Base-by-base conservation (phyloP, 2,797 vertebrate genomes). In the Gambelia wislizenii region DNA sequence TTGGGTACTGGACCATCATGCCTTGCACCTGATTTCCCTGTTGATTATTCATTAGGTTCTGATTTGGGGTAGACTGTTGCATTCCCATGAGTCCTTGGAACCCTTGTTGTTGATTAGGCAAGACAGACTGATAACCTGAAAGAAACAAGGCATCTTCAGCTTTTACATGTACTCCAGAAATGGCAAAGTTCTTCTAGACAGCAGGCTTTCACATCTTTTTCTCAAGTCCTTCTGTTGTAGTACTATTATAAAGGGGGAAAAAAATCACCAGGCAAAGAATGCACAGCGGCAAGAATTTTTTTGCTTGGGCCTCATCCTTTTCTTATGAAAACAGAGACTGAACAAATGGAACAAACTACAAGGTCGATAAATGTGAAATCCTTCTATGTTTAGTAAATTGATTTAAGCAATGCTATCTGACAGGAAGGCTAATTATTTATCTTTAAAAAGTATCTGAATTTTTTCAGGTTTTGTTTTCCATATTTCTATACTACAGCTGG, bases 1-100 rank as follows among this genome's bases (percentile, higher is more conserved):
- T 93, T 93, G 98, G 94, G 96, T 98, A 99, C 93, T 97, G 96
- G 93, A 98, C 98, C 97, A 98, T 96, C 95, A 98, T 96, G 87
- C 98, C 96, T 94, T 98, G 98, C 84, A 98, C 95, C 94, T 98
- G 97, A 93, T 96, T 95, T 95, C 96, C 97, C 94, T 97, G 97
- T 89, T 97, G 97, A 95, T 87, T 97, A 95, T 91, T 96, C 94
- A 98, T 96, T 95, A 97, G 89, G 59, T 89, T 97, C 95, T 98
- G 98, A 95, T 95, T 96, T 95, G 97, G 98, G 85, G 98, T 96
- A 0, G 98, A 96, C 94, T 97, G 97, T 95, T 98, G 98, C 94
- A 98, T 95, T 94, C 98, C 98, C 93, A 98, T 91, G 39, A 98
- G 96, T 94, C 96, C 94, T 91, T 98, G 97, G 96, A 97, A 98